Evolutionary conservation across 30 jellyfish, hydroid and myxozoan genomes (phyloP), one percentile per base, ranked within the genome.

Genomic region (Turritopsis rubra): DNA sequence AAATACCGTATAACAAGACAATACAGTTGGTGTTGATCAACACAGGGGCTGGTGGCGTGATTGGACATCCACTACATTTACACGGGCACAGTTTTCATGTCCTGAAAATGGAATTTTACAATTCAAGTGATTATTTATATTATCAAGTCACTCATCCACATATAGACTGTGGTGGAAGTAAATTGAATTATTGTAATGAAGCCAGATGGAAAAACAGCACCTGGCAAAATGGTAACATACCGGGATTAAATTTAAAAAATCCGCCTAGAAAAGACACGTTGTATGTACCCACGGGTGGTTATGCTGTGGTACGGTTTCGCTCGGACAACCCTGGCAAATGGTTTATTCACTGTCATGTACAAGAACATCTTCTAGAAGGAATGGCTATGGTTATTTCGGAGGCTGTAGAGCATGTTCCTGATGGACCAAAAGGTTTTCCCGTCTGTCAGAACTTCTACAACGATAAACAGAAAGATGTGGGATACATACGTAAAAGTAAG

Each of bases 191-290:
- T 78, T 78, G 85, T 78, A 78, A 78, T 52, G 78, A n/a, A 3
- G 85, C 82, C 28, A 26, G 27, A 52, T 78, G 85, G 85, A n/a
- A 28, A 28, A 78, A 78, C 41, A 13, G 24, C 18, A 8, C 68
- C 3, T 78, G 85, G 85, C 27, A 21, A 21, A 52, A 78, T 21
- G 78, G 78, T 1, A 78, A 78, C 29, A 27, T 78, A 7, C 85
- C 85, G 28, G 78, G 78, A n/a, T 29, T 78, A 22, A 78, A 78
- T 22, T 78, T 78, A 78, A 78, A 1, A 8, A 78, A 78, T 78
- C 85, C 85, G 29, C 85, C 85, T 26, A 75, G 85, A 26, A 78
- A 78, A 78, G 85, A 78, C 78, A 78, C 85, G 29, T 21, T 78
- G 52, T 26, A 26, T 16, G 78, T 78, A 8, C 85, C 85, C 13